These are phyloP conservation scores for Decapterus maruadsi DNA, from an alignment of 2,797 vertebrate genomes.

Conservation along the genomic window DNA sequence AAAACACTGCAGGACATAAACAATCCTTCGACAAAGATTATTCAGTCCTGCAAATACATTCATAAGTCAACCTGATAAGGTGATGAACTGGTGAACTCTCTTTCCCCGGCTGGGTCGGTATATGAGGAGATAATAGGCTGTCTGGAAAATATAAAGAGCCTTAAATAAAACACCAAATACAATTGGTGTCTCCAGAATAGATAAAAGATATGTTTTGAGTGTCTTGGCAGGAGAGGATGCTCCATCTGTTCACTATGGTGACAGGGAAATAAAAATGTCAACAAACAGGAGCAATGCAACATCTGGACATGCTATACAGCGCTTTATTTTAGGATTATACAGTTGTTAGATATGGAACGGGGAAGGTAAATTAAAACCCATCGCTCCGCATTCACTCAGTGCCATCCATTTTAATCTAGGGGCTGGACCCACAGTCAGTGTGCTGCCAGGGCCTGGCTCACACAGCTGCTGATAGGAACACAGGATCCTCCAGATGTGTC, in stretches of 20 bases:
- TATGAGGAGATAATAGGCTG: conserved; percentile 37
- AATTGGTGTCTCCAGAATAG: conserved; percentile 46
- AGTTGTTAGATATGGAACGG: conserved; percentile 1
- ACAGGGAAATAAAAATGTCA: conserved; percentile 60
- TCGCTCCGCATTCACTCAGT: neutral
- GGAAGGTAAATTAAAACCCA: neutral
- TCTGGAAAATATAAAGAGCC: conserved; percentile 16
- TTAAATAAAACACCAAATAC: conserved; percentile 27
- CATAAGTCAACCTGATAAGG: conserved; percentile 13
- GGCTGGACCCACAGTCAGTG: neutral
- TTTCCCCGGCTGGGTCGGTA: conserved; percentile 23
- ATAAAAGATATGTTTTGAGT: conserved; percentile 41
- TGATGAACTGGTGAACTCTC: conserved; percentile 3
- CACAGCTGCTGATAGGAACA: neutral
- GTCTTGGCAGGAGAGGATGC: conserved; percentile 43
- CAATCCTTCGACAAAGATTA: conserved; percentile 29
- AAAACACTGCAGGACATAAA: conserved; percentile 22
- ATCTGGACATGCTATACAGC: conserved; percentile 6
- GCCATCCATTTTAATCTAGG: neutral
- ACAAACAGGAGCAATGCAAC: conserved; percentile 44
- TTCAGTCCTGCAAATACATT: conserved; percentile 26
- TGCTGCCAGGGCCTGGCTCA: neutral
- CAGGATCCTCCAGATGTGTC: neutral
- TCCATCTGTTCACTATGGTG: conserved; percentile 58
- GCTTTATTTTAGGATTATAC: conserved; percentile 10